phyloP scores from a whole-genome alignment of 2,113 vertebrate species.

The Chroicocephalus ridibundus region DNA sequence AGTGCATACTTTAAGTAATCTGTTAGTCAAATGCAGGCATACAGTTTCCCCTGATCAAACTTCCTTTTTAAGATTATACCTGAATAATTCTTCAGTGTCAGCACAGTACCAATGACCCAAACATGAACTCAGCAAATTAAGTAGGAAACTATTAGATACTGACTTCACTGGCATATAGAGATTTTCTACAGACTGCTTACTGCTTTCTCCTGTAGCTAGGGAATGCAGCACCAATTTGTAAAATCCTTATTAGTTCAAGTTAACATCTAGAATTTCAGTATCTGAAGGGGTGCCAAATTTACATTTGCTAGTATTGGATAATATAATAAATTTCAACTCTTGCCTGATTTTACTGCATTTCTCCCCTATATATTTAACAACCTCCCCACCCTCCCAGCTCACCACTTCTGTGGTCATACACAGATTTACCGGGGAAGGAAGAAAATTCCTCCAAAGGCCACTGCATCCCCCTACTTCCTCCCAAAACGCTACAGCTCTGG shows the following conservation, averaged over 20 bases:
- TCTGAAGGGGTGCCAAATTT: background rate
- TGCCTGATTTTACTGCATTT: background rate
- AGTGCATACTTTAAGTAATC: background rate
- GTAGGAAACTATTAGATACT: background rate
- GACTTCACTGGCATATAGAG: background rate
- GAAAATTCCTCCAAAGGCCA: background rate
- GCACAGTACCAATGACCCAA: background rate
- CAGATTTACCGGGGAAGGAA: background rate
- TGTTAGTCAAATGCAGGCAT: background rate
- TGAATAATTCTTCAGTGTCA: background rate
- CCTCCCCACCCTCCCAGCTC: background rate
- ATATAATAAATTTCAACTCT: background rate
- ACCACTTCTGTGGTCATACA: background rate
- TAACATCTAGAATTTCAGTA: background rate
- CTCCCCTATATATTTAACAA: background rate
- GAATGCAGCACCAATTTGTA: background rate
- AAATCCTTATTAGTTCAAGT: background rate
- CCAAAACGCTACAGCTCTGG: background rate
- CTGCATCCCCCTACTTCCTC: background rate
- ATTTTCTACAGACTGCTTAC: background rate
- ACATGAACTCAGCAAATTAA: background rate
- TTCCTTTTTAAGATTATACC: background rate
- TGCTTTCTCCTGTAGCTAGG: background rate
- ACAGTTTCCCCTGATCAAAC: background rate
- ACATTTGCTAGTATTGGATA: background rate